Evolutionary conservation across 2,888 invertebrate genomes (phyloP), one percentile per base, ranked within the genome.

Genomic region (Sceliomorpha sp.): DNA sequence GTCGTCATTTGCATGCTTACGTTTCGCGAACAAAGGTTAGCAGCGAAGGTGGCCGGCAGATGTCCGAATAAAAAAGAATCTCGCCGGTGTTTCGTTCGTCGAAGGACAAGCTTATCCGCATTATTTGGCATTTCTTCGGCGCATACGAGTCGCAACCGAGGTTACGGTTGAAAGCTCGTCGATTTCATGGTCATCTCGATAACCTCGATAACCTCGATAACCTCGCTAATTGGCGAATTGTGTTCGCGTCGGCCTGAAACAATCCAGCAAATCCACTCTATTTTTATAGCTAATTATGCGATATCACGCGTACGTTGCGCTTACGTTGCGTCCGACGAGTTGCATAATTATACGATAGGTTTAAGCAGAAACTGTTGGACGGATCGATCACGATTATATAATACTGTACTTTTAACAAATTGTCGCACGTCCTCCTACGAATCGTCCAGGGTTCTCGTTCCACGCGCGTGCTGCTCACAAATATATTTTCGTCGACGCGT

Each of bases 121-220:
- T 36, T 15, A 36, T 36, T 36, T 12, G 36, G 8, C 14, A 15
- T 15, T 15, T 12, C 36, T 36, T 13, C 6, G 20, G 17, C 12
- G 6, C 51, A 8, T 39, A 39, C 10, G 13, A 20, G 36, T 10
- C 39, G 17, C 17, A n/a, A n/a, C 17, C 39, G 39, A 51, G 51
- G 51, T 51, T 39, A 39, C 14, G 20, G 51, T 15, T 51, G 12
- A 48, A 32, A 36, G 7, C 27, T 27, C 8, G 37, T 8, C 14
- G 15, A 14, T 12, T 39, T 51, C 51, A 51, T 51, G 40, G 51
- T 24, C 51, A 40, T 51, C 40, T 51, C 24, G 32, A 40, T 51
- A 51, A 12, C 15, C 29, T 20, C 17, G 8, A n/a, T n/a, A n/a
- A n/a, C n/a, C n/a, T n/a, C n/a, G n/a, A n/a, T n/a, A n/a, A n/a